Percentiles rank a stretch among this genome's conserved stretches.
phyloP scores from a whole-genome alignment of 2,797 vertebrate species.

The Melanotaenia trifasciata region DNA sequence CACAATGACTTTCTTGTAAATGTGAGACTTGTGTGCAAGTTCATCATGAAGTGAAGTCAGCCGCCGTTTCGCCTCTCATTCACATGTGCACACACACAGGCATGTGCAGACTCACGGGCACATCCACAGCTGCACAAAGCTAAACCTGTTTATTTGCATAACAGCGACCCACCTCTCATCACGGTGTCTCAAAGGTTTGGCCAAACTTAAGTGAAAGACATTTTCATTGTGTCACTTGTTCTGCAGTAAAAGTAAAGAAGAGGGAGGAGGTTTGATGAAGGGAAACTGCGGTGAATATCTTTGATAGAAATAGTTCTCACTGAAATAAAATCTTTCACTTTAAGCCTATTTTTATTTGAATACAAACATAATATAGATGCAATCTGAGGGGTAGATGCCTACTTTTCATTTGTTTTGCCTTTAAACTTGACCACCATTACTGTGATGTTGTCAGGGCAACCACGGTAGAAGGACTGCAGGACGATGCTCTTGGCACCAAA shows the following conservation, averaged over 20 bases:
- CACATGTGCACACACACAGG: conserved; percentile 3
- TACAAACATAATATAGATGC: conserved; percentile 58
- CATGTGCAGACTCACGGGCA: conserved; percentile 1
- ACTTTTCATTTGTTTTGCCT: conserved; percentile 88
- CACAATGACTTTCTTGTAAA: conserved; percentile 15
- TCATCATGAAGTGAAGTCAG: conserved; percentile 17
- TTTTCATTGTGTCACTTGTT: conserved; percentile 40
- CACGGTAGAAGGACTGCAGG: conserved; percentile 96
- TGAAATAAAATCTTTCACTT: conserved; percentile 60
- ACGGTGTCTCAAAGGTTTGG: conserved; percentile 23
- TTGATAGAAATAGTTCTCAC: conserved; percentile 68
- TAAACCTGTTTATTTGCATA: conserved; percentile 67
- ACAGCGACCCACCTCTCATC: conserved; percentile 53
- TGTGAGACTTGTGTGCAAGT: conserved; percentile 32
- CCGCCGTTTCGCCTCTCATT: conserved; percentile 16
- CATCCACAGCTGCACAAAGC: conserved; percentile 27
- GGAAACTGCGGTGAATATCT: conserved; percentile 50
- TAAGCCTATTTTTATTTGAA: conserved; percentile 48
- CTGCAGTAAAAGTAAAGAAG: conserved; percentile 33
- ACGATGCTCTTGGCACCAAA: conserved; percentile 98
- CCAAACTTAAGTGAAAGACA: conserved; percentile 29
- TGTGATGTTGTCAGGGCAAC: conserved; percentile 98
- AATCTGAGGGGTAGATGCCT: conserved; percentile 37
- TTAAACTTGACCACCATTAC: conserved; percentile 99
- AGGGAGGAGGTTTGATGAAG: conserved; percentile 9